Conservation (phyloP, 2,888 invertebrate species). For the Stenchaetothrips biformis region DNA sequence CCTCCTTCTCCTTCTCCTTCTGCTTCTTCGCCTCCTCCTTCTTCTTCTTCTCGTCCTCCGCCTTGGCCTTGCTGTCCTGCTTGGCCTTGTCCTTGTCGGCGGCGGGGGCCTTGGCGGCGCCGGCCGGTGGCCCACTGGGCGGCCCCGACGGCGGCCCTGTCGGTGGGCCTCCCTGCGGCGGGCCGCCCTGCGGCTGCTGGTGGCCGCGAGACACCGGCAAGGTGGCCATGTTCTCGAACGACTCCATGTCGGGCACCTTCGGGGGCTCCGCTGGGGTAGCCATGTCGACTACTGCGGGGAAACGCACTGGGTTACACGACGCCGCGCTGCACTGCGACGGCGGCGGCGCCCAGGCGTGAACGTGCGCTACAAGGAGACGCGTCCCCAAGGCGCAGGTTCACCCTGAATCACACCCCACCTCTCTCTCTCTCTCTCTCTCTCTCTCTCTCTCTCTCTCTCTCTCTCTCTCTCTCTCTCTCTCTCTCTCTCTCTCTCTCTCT, state of each 20-base stretch:
- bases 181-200: conserved; percentile 50
- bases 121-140: conserved; percentile 53
- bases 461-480: not conserved
- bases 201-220: conserved; percentile 74
- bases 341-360: too few species aligned
- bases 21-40: conserved; percentile 37
- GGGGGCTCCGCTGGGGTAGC: conserved; percentile 75
- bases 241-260: conserved; percentile 71
- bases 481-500: not conserved
- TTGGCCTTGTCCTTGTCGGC: not conserved
- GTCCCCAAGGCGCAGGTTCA: too few species aligned
- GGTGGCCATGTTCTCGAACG: conserved; percentile 77
- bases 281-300: conserved; percentile 37
- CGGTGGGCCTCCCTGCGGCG: conserved; percentile 29
- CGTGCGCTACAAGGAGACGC: too few species aligned
- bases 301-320: not conserved
- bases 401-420: not conserved
- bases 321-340: not conserved
- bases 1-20: conserved; percentile 37
- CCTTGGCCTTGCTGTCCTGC: conserved; percentile 33
- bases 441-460: not conserved
- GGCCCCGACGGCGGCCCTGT: not conserved
- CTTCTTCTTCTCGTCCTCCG: conserved; percentile 36
- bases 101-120: not conserved
- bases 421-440: not conserved